These are phyloP conservation scores for Drosophila quinaria DNA, from an alignment of 2,888 invertebrate genomes.

Conservation along the genomic window DNA sequence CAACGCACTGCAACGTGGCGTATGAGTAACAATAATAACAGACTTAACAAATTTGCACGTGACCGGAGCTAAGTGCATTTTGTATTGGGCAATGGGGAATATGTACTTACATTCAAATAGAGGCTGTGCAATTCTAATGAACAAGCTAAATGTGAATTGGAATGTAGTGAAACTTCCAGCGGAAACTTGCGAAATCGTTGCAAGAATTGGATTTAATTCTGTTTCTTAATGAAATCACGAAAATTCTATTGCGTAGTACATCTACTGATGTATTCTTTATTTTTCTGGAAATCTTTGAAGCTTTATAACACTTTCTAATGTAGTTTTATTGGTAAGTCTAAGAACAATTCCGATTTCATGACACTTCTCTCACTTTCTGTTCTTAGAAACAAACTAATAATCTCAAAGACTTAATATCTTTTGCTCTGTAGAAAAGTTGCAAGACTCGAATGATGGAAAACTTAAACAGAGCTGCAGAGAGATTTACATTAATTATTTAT, in stretches of 20 bases:
- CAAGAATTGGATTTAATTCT: not conserved
- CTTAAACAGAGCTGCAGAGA: not conserved
- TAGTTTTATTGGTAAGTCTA: no score
- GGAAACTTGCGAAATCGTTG: conserved; percentile 7
- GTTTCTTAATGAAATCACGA: not conserved
- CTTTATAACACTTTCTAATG: not conserved
- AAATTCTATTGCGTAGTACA: not conserved
- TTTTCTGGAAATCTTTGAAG: not conserved
- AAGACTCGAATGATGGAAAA: not conserved
- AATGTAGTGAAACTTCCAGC: conserved; percentile 9
- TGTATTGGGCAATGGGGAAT: conserved; percentile 15
- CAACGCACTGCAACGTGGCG: conserved; percentile 69
- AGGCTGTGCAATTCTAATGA: conserved; percentile 19
- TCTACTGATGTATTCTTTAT: no score
- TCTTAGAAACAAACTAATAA: not conserved
- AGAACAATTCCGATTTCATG: not conserved
- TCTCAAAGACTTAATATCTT: not conserved
- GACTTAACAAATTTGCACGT: conserved; percentile 44
- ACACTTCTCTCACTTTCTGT: not conserved
- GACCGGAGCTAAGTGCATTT: conserved; percentile 39
- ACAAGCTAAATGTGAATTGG: conserved; percentile 6
- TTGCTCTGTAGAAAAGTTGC: not conserved
- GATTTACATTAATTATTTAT: not conserved
- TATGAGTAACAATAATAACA: conserved; percentile 62
- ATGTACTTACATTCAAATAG: conserved; percentile 5